A percentile compares a stretch with the other conserved stretches of the same genome.
Evolutionary conservation across 2,113 vertebrate species (phyloP).

Genomic region (Odontesthes bonariensis): DNA sequence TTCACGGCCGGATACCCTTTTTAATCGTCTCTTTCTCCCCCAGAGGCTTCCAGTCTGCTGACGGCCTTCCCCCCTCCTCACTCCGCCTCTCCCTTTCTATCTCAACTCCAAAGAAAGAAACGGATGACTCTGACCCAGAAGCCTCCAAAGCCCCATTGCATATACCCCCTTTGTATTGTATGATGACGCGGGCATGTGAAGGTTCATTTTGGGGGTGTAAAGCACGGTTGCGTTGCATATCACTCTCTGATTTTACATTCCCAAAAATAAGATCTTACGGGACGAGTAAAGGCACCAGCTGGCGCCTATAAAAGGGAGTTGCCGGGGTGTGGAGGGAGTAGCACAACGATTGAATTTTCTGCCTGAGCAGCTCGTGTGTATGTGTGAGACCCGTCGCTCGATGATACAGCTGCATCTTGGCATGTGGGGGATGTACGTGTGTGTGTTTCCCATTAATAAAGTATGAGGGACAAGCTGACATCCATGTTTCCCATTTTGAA

Average conservation of each 20-base stretch:
- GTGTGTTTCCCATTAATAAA: constrained; percentile 28
- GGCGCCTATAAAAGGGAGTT: not conserved
- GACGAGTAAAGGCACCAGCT: not conserved
- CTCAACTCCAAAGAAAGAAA: constrained; percentile 18
- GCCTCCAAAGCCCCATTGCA: not conserved
- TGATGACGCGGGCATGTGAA: not conserved
- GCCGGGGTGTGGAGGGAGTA: constrained; percentile 25
- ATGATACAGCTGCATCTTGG: constrained; percentile 11
- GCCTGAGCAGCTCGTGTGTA: constrained; percentile 47
- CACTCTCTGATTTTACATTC: constrained; percentile 7
- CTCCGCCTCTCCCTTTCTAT: constrained; percentile 24
- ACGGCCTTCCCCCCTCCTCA: constrained; percentile 27
- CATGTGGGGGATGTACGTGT: constrained; percentile 23
- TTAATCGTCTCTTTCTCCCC: constrained; percentile 75
- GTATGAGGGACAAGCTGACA: constrained; percentile 1
- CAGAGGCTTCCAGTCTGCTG: constrained; percentile 56
- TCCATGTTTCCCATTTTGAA: constrained; percentile 21
- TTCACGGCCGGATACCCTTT: constrained; percentile 82
- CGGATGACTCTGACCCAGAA: constrained; percentile 15
- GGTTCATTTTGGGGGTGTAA: not conserved
- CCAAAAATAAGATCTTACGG: not conserved
- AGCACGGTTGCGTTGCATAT: not conserved
- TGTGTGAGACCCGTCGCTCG: constrained; percentile 31
- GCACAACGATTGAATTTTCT: constrained; percentile 64
- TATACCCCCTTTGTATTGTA: not conserved